phyloP scores from a whole-genome alignment of 1,140 invertebrate species.

The Leucophenga varia region DNA sequence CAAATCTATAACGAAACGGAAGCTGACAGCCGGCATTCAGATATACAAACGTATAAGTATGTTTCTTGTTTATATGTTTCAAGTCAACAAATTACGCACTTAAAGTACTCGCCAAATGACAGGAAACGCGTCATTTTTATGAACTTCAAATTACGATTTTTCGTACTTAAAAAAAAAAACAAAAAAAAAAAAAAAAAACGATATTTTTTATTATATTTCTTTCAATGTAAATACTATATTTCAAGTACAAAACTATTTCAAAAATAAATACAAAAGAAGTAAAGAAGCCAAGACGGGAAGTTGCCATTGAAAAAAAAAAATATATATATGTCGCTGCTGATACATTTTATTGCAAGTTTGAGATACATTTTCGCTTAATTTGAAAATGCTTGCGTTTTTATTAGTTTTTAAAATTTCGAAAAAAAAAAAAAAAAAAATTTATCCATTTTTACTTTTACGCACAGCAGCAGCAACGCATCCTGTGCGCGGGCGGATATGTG shows the following conservation, averaged over 20 bases:
- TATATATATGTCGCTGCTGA: slow-evolving; percentile 24
- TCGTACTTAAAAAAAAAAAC: slow-evolving; percentile 22
- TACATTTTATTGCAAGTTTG: too few species aligned
- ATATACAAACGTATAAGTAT: background rate
- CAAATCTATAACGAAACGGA: too few species aligned
- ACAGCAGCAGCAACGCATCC: too few species aligned
- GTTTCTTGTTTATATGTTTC: slow-evolving; percentile 24
- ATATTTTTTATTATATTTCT: too few species aligned
- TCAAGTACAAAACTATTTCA: too few species aligned
- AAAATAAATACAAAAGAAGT: too few species aligned
- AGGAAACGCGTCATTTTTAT: slow-evolving; percentile 56
- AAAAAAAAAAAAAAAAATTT: slow-evolving; percentile 10
- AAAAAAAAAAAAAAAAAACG: slow-evolving; percentile 14
- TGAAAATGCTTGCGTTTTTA: slow-evolving; percentile 11
- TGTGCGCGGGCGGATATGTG: slow-evolving; percentile 48
- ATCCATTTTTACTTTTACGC: too few species aligned
- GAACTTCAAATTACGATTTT: slow-evolving; percentile 54
- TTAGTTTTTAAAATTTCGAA: slow-evolving; percentile 23
- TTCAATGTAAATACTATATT: too few species aligned
- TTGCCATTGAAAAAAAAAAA: slow-evolving; percentile 6
- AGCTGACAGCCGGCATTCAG: slow-evolving; percentile 16
- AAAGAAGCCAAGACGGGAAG: slow-evolving; percentile 25
- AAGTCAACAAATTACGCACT: slow-evolving; percentile 53
- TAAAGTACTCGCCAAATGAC: slow-evolving; percentile 55
- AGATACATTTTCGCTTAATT: slow-evolving; percentile 14